These are phyloP conservation scores for Melanotaenia duboulayi DNA, from an alignment of 2,113 vertebrate species.

Conservation along the genomic window DNA sequence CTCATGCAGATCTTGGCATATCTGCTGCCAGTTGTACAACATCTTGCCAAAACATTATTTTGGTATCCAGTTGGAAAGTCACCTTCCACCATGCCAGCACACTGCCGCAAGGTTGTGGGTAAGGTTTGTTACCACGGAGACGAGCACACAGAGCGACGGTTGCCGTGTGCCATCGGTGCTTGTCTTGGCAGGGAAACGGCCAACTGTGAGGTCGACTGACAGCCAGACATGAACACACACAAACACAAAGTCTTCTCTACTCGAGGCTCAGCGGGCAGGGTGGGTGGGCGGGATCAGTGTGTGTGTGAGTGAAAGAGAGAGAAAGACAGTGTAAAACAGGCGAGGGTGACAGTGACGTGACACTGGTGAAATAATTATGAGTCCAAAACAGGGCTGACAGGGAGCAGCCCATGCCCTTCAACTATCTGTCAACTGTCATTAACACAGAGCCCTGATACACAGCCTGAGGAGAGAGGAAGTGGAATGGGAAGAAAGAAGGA, in stretches of 20 bases:
- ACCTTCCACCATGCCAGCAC: slow-evolving; percentile 49
- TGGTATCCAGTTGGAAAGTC: slow-evolving; percentile 52
- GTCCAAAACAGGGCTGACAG: slow-evolving; percentile 99
- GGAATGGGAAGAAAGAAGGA: slow-evolving; percentile 41
- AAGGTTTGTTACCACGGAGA: slow-evolving; percentile 74
- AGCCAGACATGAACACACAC: slow-evolving; percentile 65
- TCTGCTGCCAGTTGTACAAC: slow-evolving; percentile 55
- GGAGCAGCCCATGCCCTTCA: slow-evolving; percentile 98
- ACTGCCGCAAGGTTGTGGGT: slow-evolving; percentile 61
- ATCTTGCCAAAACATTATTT: slow-evolving; percentile 57
- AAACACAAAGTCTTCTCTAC: slow-evolving; percentile 40
- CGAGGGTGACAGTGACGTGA: slow-evolving; percentile 98
- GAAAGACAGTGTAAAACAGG: slow-evolving; percentile 90
- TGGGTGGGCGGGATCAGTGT: slow-evolving; percentile 14
- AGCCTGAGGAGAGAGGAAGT: slow-evolving; percentile 65
- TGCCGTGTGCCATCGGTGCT: slow-evolving; percentile 68
- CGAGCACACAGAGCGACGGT: slow-evolving; percentile 49
- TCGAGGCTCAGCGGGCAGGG: slow-evolving; percentile 61
- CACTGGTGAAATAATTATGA: slow-evolving; percentile 99
- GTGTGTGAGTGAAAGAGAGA: slow-evolving; percentile 45
- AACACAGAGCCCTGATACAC: slow-evolving; percentile 88
- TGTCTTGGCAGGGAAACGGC: slow-evolving; percentile 82
- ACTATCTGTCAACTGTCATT: slow-evolving; percentile 97
- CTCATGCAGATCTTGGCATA: slow-evolving; percentile 38
- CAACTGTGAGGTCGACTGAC: slow-evolving; percentile 83